A percentile compares a stretch with the other conserved stretches of the same genome.
Conservation (phyloP, 2,797 vertebrate genomes). For the Apogon talboti region DNA sequence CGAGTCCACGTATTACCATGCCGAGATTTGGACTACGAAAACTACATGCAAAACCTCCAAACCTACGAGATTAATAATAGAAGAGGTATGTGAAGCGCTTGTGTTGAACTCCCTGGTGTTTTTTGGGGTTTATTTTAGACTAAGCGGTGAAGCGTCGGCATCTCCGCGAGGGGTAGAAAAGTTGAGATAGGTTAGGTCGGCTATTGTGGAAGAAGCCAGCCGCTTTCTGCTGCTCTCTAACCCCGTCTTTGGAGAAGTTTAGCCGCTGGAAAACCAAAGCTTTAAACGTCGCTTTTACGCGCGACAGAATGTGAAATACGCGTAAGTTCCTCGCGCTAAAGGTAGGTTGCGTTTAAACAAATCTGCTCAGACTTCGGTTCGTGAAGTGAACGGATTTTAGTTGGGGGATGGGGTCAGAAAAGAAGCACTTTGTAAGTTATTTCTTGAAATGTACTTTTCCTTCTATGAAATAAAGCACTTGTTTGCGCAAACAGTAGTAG, state of each 20-base stretch:
- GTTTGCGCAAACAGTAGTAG: no score
- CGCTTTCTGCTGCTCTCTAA: conserved; percentile 23
- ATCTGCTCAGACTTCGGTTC: conserved; percentile 63
- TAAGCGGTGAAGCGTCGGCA: neutral
- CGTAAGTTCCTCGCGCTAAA: neutral
- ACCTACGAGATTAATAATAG: conserved; percentile 62
- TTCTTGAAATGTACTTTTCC: conserved; percentile 22
- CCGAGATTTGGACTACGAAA: conserved; percentile 79
- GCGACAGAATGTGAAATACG: no score
- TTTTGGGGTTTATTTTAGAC: neutral
- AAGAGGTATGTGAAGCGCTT: conserved; percentile 74
- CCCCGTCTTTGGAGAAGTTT: conserved; percentile 56
- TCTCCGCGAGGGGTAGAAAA: conserved; percentile 60
- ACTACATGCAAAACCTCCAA: conserved; percentile 80
- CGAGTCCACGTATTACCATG: conserved; percentile 80
- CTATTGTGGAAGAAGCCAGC: conserved; percentile 61
- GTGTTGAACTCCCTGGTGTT: neutral
- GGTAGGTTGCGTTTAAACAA: conserved; percentile 18
- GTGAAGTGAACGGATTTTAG: conserved; percentile 72
- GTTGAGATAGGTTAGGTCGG: conserved; percentile 56
- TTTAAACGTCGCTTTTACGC: no score
- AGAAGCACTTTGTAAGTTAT: conserved; percentile 58
- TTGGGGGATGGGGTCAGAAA: conserved; percentile 81
- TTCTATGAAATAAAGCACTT: neutral
- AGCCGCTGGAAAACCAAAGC: neutral